Percentiles rank a stretch among this genome's conserved stretches.
phyloP scores from a whole-genome alignment of 2,888 invertebrate species.

The Agrilus biguttatus region DNA sequence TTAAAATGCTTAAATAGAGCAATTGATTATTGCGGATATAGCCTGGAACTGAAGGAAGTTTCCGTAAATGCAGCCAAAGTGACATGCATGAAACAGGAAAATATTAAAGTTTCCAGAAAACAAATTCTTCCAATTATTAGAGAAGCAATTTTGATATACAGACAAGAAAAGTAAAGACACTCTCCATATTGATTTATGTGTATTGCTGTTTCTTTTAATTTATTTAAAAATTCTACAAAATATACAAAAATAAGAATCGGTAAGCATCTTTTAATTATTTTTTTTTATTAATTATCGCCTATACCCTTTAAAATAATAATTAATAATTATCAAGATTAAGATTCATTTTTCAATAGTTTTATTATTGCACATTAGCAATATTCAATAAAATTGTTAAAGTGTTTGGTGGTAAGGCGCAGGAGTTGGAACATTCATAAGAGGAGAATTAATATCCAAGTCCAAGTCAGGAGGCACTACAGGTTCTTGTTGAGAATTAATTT shows the following conservation, averaged over 20 bases:
- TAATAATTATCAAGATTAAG: neutral
- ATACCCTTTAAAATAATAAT: neutral
- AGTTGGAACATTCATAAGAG: slow-evolving; percentile 72
- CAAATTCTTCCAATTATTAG: slow-evolving; percentile 51
- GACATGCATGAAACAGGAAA: slow-evolving; percentile 40
- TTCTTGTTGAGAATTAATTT: slow-evolving; percentile 59
- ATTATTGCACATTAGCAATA: too few species aligned
- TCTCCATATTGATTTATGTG: too few species aligned
- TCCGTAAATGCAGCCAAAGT: slow-evolving; percentile 30
- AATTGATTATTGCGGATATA: slow-evolving; percentile 18
- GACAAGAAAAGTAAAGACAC: too few species aligned
- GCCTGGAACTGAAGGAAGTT: slow-evolving; percentile 27
- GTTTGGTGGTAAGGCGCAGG: slow-evolving; percentile 53
- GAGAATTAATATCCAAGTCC: slow-evolving; percentile 64
- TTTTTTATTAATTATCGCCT: neutral
- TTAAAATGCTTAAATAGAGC: slow-evolving; percentile 20
- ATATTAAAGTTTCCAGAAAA: slow-evolving; percentile 49
- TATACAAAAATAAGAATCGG: neutral
- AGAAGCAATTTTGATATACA: slow-evolving; percentile 19
- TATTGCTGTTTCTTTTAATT: neutral
- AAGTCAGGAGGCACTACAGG: slow-evolving; percentile 41
- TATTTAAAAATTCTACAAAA: neutral
- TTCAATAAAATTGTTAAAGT: too few species aligned
- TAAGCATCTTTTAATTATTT: neutral
- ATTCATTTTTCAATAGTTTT: too few species aligned